A percentile compares a stretch with the other conserved stretches of the same genome.
phyloP scores from a whole-genome alignment of 1,140 invertebrate genomes.

The Drosophila sulfurigaster region DNA sequence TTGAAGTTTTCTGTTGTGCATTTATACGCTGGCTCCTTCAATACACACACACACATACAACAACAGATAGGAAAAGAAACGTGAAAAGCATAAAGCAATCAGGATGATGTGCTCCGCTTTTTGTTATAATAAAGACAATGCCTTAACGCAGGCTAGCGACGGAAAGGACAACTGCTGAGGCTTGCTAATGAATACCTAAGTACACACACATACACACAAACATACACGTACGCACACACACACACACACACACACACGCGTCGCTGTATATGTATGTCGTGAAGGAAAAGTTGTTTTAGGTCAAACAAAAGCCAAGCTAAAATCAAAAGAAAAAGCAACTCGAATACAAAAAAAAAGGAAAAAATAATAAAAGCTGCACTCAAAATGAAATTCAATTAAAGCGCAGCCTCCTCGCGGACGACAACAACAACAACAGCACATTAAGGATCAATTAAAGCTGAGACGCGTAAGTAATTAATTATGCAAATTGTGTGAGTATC shows the following conservation, averaged over 20 bases:
- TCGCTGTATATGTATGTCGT: slow-evolving; percentile 5
- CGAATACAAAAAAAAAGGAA: slow-evolving; percentile 15
- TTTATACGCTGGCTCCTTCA: background rate
- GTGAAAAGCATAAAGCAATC: slow-evolving; percentile 34
- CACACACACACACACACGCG: background rate
- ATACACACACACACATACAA: slow-evolving; percentile 30
- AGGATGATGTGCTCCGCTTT: slow-evolving; percentile 26
- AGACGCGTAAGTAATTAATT: slow-evolving; percentile 48
- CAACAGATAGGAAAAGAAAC: slow-evolving; percentile 11
- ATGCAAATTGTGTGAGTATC: slow-evolving; percentile 14
- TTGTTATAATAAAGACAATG: slow-evolving; percentile 34
- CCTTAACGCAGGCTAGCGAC: background rate
- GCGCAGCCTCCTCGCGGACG: background rate
- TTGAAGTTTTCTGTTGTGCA: slow-evolving; percentile 28
- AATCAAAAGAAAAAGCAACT: slow-evolving; percentile 7
- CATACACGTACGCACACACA: background rate
- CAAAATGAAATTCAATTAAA: slow-evolving; percentile 45
- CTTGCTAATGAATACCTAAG: slow-evolving; percentile 52
- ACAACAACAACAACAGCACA: background rate
- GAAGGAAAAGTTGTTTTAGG: slow-evolving; percentile 51
- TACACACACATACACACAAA: slow-evolving; percentile 36
- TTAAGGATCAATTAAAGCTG: slow-evolving; percentile 32
- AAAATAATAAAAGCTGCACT: slow-evolving; percentile 17
- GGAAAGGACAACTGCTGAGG: slow-evolving; percentile 40
- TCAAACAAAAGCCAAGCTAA: slow-evolving; percentile 47